A percentile compares a stretch with the other conserved stretches of the same genome.
phyloP scores from a whole-genome alignment of 2,797 vertebrate genomes.

The Aselliscus stoliczkanus region DNA sequence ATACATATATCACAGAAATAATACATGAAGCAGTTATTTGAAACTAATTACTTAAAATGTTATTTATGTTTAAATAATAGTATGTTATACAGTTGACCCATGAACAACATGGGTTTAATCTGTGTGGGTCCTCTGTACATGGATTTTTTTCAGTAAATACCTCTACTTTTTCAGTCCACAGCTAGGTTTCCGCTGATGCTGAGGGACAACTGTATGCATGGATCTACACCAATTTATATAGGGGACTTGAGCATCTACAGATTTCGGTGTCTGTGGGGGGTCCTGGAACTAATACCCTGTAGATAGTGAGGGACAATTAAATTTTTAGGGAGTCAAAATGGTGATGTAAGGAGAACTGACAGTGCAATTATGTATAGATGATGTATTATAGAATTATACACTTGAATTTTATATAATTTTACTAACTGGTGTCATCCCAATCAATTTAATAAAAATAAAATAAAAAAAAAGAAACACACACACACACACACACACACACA shows the following conservation, averaged over 20 bases:
- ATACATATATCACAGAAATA: background rate
- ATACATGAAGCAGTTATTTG: background rate
- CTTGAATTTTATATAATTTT: no score
- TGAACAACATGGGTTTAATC: background rate
- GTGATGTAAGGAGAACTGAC: no score
- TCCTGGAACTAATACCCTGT: background rate
- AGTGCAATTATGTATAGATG: no score
- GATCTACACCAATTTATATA: background rate
- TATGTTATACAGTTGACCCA: background rate
- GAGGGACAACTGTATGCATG: background rate
- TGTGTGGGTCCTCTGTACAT: background rate
- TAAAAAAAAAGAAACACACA: no score
- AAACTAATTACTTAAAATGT: background rate
- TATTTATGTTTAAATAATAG: background rate
- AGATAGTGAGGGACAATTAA: no score
- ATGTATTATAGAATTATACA: no score
- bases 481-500: no score
- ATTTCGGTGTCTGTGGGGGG: background rate
- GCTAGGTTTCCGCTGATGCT: background rate
- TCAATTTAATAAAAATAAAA: no score
- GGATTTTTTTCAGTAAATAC: background rate
- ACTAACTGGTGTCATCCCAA: no score
- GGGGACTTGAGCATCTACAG: background rate
- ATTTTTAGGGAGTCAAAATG: background rate
- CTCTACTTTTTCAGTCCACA: background rate